These are phyloP conservation scores for Nebria salina DNA, from an alignment of 2,888 invertebrate species.

Conservation along the genomic window DNA sequence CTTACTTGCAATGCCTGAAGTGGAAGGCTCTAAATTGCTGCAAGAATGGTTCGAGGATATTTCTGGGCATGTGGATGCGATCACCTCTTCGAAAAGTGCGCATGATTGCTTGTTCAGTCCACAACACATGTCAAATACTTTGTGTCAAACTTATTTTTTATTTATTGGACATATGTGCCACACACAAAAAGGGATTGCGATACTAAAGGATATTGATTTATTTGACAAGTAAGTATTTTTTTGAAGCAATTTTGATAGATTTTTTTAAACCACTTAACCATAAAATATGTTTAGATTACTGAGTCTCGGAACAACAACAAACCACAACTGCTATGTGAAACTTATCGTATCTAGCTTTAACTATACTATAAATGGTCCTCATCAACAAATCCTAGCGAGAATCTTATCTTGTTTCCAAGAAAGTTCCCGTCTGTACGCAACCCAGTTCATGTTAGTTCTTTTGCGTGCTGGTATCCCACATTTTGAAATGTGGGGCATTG, in stretches of 20 bases:
- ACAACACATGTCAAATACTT: conserved; percentile 85
- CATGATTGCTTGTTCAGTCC: conserved; percentile 91
- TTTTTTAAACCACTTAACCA: neutral
- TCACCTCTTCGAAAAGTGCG: conserved; percentile 77
- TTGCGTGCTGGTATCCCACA: conserved; percentile 79
- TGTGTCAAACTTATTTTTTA: conserved; percentile 94
- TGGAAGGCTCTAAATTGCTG: conserved; percentile 77
- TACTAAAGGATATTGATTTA: conserved; percentile 78
- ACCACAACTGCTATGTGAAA: conserved; percentile 93
- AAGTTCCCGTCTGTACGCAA: conserved; percentile 83
- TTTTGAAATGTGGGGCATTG: conserved; percentile 88
- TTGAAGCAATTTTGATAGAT: neutral
- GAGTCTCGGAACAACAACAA: conserved; percentile 81
- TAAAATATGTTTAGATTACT: conserved; percentile 68
- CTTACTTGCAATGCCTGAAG: conserved; percentile 65
- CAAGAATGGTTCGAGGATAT: conserved; percentile 85
- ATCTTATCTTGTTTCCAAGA: conserved; percentile 69
- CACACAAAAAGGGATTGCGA: conserved; percentile 72
- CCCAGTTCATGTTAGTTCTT: conserved; percentile 89
- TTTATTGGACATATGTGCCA: conserved; percentile 89
- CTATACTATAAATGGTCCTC: conserved; percentile 79
- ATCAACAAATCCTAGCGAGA: conserved; percentile 72
- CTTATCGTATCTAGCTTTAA: conserved; percentile 91
- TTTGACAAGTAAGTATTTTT: conserved; percentile 73
- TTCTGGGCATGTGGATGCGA: conserved; percentile 76